These are phyloP conservation scores for Drymodes brunneopygia DNA, from an alignment of 2,113 vertebrate genomes.

Conservation along the genomic window DNA sequence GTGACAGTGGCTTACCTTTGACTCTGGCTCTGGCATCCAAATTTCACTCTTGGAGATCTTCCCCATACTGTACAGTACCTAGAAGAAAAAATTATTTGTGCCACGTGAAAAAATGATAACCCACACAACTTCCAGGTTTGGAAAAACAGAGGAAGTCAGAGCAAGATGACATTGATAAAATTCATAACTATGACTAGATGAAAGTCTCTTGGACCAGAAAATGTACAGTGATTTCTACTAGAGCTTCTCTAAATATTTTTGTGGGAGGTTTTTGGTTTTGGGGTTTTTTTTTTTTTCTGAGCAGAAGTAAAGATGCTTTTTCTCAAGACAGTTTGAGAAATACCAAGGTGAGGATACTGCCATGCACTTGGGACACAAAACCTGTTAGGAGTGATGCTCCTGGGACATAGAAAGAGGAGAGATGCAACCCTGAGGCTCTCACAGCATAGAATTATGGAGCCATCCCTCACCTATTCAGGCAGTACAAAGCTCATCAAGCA, in stretches of 20 bases:
- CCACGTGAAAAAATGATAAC: background rate
- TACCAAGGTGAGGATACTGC: background rate
- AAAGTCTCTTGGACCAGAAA: background rate
- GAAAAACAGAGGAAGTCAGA: background rate
- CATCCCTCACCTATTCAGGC: background rate
- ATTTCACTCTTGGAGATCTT: constrained; percentile 81
- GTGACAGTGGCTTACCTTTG: constrained; percentile 63
- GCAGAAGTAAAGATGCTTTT: background rate
- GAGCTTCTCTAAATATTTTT: background rate
- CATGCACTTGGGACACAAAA: accelerated
- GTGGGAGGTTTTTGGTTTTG: background rate
- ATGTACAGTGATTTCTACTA: background rate
- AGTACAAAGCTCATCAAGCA: background rate
- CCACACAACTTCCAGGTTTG: background rate
- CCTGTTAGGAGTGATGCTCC: background rate
- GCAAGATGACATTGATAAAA: background rate
- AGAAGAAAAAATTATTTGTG: constrained; percentile 33
- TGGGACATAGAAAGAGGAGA: background rate
- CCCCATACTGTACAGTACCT: constrained; percentile 85
- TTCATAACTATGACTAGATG: background rate
- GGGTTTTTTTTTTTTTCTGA: background rate
- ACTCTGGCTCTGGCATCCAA: constrained; percentile 82
- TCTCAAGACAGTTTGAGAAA: background rate
- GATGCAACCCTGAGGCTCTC: background rate
- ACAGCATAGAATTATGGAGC: background rate